These are phyloP conservation scores for Hymenopus coronatus DNA, from an alignment of 2,888 invertebrate species.

Conservation along the genomic window DNA sequence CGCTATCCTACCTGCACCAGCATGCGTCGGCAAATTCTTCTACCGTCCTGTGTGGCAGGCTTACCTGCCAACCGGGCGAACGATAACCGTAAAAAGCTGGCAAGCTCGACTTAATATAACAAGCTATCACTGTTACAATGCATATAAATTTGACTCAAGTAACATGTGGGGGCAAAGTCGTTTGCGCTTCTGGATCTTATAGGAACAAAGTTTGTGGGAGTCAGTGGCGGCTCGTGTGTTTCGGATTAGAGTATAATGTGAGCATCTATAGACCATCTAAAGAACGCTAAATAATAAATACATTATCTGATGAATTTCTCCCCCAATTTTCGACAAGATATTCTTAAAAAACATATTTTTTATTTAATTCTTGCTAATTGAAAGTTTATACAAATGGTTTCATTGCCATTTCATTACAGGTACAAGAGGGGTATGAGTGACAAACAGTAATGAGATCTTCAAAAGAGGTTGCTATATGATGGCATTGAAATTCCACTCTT, in stretches of 20 bases:
- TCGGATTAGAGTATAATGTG: too few relatives aligned
- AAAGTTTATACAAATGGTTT: neutral
- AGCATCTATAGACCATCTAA: too few relatives aligned
- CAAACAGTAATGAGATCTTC: too few relatives aligned
- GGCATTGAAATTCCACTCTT: too few relatives aligned
- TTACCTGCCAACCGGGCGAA: neutral
- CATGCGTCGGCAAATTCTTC: neutral
- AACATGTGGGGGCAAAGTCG: neutral
- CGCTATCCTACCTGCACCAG: neutral
- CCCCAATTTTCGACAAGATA: neutral
- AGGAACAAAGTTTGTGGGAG: neutral
- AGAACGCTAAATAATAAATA: neutral
- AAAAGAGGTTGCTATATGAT: too few relatives aligned
- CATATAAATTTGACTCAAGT: neutral
- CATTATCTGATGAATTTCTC: neutral
- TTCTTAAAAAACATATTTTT: neutral
- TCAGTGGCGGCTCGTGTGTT: neutral
- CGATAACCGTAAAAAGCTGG: neutral
- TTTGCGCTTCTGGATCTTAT: neutral
- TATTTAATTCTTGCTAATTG: neutral
- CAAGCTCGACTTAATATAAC: neutral
- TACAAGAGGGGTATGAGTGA: too few relatives aligned
- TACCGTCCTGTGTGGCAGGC: neutral
- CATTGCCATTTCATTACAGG: neutral
- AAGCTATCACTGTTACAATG: neutral